Evolutionary conservation across 92 coral and sea anemone species (phyloP).

Genomic region (Palythoa grandiflora): DNA sequence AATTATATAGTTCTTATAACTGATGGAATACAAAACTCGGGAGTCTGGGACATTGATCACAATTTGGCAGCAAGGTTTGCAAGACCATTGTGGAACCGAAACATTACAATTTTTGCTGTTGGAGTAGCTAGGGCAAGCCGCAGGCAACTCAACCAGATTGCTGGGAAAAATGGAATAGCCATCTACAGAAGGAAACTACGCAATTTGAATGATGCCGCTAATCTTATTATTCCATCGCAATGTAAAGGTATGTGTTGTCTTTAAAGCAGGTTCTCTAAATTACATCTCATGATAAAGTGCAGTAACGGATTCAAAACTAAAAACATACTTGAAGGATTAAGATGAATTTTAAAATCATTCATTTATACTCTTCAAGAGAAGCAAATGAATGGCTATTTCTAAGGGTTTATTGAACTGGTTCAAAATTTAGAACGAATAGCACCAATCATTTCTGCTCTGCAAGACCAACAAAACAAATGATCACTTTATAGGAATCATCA

Average conservation of each 20-base stretch:
- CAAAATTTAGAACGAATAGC: too few species aligned
- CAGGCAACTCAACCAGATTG: not conserved
- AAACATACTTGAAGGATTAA: too few species aligned
- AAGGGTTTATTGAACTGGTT: too few species aligned
- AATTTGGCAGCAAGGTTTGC: conserved; percentile 1
- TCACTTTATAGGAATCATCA: too few species aligned
- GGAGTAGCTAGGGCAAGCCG: conserved; percentile 18
- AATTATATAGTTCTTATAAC: conserved; percentile 39
- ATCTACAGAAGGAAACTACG: conserved; percentile 1
- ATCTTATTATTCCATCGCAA: conserved; percentile 19
- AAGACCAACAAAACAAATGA: too few species aligned
- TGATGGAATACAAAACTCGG: conserved; percentile 47
- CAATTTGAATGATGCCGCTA: conserved; percentile 8
- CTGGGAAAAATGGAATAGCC: conserved; percentile 9
- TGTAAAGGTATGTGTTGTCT: conserved; percentile 3
- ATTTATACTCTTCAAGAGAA: too few species aligned
- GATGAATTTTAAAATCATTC: too few species aligned
- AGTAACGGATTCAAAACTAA: too few species aligned
- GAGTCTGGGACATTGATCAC: not conserved
- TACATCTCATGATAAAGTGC: too few species aligned
- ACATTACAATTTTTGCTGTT: conserved; percentile 40
- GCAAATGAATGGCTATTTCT: too few species aligned
- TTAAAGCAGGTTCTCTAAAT: not conserved
- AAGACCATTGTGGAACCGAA: conserved; percentile 31
- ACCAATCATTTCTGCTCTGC: too few species aligned